Evolutionary conservation across 2,888 invertebrate species (phyloP), one percentile per base, ranked within the genome.

Genomic region (Dendrolimus pini): DNA sequence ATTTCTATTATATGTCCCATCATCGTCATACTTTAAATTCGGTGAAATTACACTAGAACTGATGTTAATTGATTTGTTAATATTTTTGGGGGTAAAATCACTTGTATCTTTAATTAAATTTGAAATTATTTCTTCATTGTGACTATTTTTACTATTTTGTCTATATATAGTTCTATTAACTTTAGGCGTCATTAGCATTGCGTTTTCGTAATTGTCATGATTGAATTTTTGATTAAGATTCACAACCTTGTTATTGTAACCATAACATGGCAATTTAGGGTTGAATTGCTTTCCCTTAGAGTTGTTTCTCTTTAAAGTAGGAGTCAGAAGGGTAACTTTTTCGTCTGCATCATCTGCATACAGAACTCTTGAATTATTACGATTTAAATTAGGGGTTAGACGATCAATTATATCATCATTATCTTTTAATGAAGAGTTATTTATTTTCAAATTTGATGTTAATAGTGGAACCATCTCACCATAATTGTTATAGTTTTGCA

Each of bases 311-410:
- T 80, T 81, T 56, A 67, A 68, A 59, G 78, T 75, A 1, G 84
- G 86, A 18, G 86, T 85, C 54, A 84, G 62, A 56, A 85, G 68
- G 54, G 73, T 77, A 6, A 66, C 70, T 71, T 66, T 81, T 57
- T 85, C 83, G 56, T 79, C 80, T 10, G 47, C 12, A 10, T 47
- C 47, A 47, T 12, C 47, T 10, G 12, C 47, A 47, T 9, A 47
- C 12, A 47, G 9, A 47, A 47, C 0, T 47, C 9, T 47, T 10
- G 9, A 10, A 10, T 47, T 12, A 47, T 47, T 47, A 10, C 47
- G 9, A 12, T 47, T 47, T 47, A 47, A 47, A 47, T 47, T 10
- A 10, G 47, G 8, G 9, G 47, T 47, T 47, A 47, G 3, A 47
- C 12, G 9, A 47, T 47, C 3, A 10, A 47, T 6, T 9, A 2